These are phyloP conservation scores for Drosophila suboccidentalis DNA, from an alignment of 2,888 invertebrate genomes.

Conservation along the genomic window DNA sequence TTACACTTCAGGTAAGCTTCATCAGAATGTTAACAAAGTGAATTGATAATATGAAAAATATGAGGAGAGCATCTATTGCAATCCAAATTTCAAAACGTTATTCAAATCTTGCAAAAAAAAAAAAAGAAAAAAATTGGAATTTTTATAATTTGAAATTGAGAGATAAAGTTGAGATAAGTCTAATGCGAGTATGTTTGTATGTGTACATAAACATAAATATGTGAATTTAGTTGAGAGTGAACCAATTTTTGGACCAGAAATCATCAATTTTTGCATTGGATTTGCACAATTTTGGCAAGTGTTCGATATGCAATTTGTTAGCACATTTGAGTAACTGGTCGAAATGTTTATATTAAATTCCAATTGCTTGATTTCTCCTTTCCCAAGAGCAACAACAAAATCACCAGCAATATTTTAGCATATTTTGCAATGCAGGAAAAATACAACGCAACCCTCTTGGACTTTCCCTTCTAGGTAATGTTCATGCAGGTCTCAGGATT, in stretches of 20 bases:
- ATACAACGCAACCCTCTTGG: neutral
- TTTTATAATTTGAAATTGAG: slow-evolving; percentile 12
- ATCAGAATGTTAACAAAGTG: slow-evolving; percentile 12
- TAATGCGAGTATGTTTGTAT: slow-evolving; percentile 4
- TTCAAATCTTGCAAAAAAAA: slow-evolving; percentile 8
- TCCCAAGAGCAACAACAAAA: neutral
- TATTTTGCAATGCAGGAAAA: slow-evolving; percentile 21
- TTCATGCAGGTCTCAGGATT: slow-evolving; percentile 7
- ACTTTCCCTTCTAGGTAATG: neutral
- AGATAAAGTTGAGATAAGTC: slow-evolving; percentile 7
- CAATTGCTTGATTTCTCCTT: slow-evolving; percentile 20
- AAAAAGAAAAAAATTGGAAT: slow-evolving; percentile 6
- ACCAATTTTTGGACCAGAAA: slow-evolving; percentile 5
- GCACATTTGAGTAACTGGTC: slow-evolving; percentile 32
- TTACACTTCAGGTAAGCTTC: neutral
- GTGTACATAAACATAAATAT: neutral
- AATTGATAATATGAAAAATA: slow-evolving; percentile 11
- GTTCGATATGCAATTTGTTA: slow-evolving; percentile 63
- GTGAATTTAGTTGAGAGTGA: neutral
- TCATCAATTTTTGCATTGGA: slow-evolving; percentile 21
- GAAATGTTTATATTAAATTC: slow-evolving; percentile 49
- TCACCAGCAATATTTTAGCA: slow-evolving; percentile 19
- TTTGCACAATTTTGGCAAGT: slow-evolving; percentile 42
- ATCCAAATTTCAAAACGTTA: slow-evolving; percentile 4
- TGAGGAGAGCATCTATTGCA: slow-evolving; percentile 5